Base-by-base conservation (phyloP, 2,113 vertebrate genomes). In the Chrysemys picta region DNA sequence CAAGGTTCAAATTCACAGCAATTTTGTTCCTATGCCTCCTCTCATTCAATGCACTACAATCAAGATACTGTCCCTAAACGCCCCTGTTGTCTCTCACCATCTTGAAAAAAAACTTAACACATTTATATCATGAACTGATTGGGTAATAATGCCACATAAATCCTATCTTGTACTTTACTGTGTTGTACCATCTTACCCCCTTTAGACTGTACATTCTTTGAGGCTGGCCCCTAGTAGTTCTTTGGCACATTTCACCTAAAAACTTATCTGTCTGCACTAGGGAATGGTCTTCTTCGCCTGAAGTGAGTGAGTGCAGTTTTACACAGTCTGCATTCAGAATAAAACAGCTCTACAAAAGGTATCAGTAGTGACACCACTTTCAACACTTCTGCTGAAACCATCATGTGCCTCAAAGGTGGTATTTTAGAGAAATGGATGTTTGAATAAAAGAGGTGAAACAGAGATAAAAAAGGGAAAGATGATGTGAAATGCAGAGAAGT, bases 131-230 rank as follows among this genome's bases (percentile, higher is more conserved):
- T 49, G 13, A 79, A 35, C 42, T 31, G n/a, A 72, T 42, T 69
- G n/a, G 16, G 2, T 19, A 38, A 59, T 31, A 88, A 35, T n/a
- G 19, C 50, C 50, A 53, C 21, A 22, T 21, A 81, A 53, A 52
- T 11, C 35, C 56, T 38, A 17, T 2, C 11, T 35, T 56, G 10
- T 59, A 53, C 14, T 80, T 87, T 80, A 72, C n/a, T 72, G n/a
- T 25, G 82, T 10, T 47, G 0, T 3, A 14, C 1, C 0, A 24
- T 91, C 54, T 52, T 8, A 38, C 35, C 21, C 21, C 8, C 16
- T n/a, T 38, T n/a, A 38, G 8, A 38, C 1, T 9, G 29, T 19
- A 72, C 38, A 4, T 12, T 72, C 35, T 72, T 38, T 72, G 31
- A 72, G 2, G 9, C 81, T 35, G 13, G 29, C 81, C 57, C 62